Percentiles rank a stretch among this genome's conserved stretches.
Evolutionary conservation across 2,797 vertebrate genomes (phyloP).

Genomic region (Micrastur ruficollis): DNA sequence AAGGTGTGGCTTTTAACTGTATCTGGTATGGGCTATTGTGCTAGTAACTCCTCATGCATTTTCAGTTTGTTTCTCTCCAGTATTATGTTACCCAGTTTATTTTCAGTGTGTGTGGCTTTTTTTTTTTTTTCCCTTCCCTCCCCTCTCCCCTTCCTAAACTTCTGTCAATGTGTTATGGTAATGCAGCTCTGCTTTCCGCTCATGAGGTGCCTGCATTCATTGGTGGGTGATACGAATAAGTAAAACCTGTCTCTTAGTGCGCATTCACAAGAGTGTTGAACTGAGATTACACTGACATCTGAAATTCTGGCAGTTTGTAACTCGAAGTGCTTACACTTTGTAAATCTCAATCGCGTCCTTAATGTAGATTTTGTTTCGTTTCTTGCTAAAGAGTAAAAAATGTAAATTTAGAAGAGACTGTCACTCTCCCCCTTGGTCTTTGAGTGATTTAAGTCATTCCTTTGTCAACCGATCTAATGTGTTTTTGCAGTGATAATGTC

Average conservation of each 20-base stretch:
- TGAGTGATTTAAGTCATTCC: slow-evolving; percentile 60
- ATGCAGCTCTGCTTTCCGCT: slow-evolving; percentile 52
- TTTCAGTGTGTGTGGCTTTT: neutral
- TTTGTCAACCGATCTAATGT: slow-evolving; percentile 43
- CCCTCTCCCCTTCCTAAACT: slow-evolving; percentile 49
- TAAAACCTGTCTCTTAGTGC: slow-evolving; percentile 68
- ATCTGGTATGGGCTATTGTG: neutral
- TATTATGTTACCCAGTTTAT: slow-evolving; percentile 45
- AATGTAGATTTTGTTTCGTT: slow-evolving; percentile 68
- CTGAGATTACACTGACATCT: slow-evolving; percentile 70
- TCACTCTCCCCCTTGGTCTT: slow-evolving; percentile 63
- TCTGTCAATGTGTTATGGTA: slow-evolving; percentile 69
- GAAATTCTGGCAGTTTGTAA: slow-evolving; percentile 69
- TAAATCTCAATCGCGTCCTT: slow-evolving; percentile 64
- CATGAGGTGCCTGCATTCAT: slow-evolving; percentile 67
- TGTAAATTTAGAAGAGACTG: slow-evolving; percentile 65
- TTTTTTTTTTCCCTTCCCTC: neutral
- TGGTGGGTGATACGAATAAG: slow-evolving; percentile 68
- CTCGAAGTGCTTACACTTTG: slow-evolving; percentile 69
- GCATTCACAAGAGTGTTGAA: slow-evolving; percentile 65
- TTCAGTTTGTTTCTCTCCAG: slow-evolving; percentile 43
- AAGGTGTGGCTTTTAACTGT: neutral
- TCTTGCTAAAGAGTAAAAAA: slow-evolving; percentile 65
- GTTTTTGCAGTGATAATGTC: slow-evolving; percentile 29
- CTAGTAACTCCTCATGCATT: slow-evolving; percentile 13